Percentiles rank a stretch among this genome's conserved stretches.
phyloP scores from a whole-genome alignment of 2,888 invertebrate genomes.

The Iselma pallidipennis region DNA sequence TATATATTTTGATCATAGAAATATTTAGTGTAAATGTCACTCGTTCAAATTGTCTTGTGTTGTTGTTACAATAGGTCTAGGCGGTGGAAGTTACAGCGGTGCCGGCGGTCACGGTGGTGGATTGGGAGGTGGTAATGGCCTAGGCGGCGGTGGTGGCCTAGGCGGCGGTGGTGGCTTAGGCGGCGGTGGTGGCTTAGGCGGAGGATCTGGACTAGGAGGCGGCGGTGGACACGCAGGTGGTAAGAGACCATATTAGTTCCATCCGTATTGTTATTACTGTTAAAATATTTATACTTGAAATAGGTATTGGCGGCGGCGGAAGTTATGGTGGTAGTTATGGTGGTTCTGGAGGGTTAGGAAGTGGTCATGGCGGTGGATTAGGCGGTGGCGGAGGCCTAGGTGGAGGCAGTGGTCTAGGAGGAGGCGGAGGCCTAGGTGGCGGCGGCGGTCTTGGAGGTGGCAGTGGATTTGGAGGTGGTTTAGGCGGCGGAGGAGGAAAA shows the following conservation, averaged over 20 bases:
- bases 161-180: conserved; percentile 9
- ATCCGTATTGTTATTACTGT: too few species aligned
- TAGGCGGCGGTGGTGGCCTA: conserved; percentile 11
- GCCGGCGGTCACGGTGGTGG: not conserved
- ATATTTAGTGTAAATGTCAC: too few species aligned
- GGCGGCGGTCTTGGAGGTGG: not conserved
- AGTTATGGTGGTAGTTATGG: conserved; percentile 9
- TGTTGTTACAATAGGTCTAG: too few species aligned
- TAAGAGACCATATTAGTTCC: too few species aligned
- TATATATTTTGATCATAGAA: too few species aligned
- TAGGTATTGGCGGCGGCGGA: not conserved
- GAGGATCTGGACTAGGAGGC: conserved; percentile 7
- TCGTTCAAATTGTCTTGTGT: too few species aligned
- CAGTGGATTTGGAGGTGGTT: not conserved
- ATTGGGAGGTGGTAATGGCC: not conserved
- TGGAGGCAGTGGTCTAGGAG: conserved; percentile 9
- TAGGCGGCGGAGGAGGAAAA: not conserved
- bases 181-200: conserved; percentile 7
- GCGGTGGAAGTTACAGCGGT: not conserved
- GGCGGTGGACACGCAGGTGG: not conserved
- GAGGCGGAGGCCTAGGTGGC: conserved; percentile 4
- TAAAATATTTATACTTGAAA: too few species aligned
- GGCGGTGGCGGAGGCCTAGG: not conserved
- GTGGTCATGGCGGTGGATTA: conserved; percentile 8
- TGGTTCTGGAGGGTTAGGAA: conserved; percentile 6